Evolutionary conservation across 2,888 invertebrate species (phyloP).

Genomic region (Rapana venosa): DNA sequence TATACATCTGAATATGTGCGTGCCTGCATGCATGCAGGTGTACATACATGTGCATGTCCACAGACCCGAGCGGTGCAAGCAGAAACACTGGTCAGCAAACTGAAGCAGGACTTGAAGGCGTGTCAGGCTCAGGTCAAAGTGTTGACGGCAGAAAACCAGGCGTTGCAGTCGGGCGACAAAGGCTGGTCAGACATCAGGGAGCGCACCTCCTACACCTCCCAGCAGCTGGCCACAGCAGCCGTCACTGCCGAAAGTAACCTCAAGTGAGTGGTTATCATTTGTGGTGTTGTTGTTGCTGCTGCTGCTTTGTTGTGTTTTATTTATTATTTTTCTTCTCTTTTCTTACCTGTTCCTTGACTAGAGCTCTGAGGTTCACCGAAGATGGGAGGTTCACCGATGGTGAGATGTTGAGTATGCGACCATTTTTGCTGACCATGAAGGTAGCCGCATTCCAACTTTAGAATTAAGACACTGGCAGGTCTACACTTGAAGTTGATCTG

Average conservation of each 20-base stretch:
- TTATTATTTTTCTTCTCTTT: not conserved
- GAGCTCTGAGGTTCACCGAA: too few relatives aligned
- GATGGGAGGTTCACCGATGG: too few relatives aligned
- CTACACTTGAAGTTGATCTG: too few relatives aligned
- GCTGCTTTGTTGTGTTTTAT: not conserved
- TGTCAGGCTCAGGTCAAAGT: slow-evolving; percentile 67
- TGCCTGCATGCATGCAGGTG: too few relatives aligned
- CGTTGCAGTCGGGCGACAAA: slow-evolving; percentile 57
- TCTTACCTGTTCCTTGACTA: too few relatives aligned
- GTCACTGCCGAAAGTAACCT: slow-evolving; percentile 70
- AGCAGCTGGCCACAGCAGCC: slow-evolving; percentile 70
- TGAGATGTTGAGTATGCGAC: too few relatives aligned
- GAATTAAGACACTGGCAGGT: too few relatives aligned
- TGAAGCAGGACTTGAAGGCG: slow-evolving; percentile 69
- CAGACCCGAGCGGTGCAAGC: slow-evolving; percentile 73
- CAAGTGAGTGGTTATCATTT: slow-evolving; percentile 62
- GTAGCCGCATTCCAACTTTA: too few relatives aligned
- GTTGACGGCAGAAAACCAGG: slow-evolving; percentile 59
- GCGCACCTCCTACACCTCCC: slow-evolving; percentile 68
- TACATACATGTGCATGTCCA: not conserved
- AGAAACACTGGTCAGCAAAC: slow-evolving; percentile 64
- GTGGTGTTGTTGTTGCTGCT: too few relatives aligned
- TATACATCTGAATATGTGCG: too few relatives aligned
- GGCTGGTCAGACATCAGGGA: slow-evolving; percentile 65
- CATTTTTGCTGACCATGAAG: too few relatives aligned